Evolutionary conservation across 2,113 vertebrate genomes (phyloP).

Genomic region (Martes martes): DNA sequence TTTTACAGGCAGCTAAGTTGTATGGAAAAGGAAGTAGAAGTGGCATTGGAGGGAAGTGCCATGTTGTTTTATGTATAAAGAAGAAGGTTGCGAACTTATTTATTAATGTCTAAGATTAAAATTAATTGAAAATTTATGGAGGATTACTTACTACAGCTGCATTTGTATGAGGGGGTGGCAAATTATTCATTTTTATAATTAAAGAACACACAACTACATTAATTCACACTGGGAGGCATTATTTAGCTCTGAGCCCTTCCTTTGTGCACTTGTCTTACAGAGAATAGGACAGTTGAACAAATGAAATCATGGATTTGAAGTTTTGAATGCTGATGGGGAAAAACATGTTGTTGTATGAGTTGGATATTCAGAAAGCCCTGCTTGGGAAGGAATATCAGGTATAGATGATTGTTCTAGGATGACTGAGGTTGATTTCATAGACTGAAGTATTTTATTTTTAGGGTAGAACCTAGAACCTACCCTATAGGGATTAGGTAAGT

Average conservation of each 20-base stretch:
- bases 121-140: background rate
- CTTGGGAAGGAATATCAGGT: background rate
- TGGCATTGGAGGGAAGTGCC: background rate
- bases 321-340: background rate
- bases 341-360: background rate
- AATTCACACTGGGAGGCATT: background rate
- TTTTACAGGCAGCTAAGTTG: background rate
- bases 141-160: background rate
- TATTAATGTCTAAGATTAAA: slow-evolving; percentile 8
- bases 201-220: background rate
- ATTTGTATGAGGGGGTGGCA: background rate
- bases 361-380: background rate
- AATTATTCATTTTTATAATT: slow-evolving; percentile 17
- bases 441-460: background rate
- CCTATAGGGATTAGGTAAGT: background rate
- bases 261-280: background rate
- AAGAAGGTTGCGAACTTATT: background rate
- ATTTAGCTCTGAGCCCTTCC: background rate
- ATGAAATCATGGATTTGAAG: background rate
- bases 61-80: background rate
- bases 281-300: background rate
- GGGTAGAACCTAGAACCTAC: background rate
- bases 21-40: background rate
- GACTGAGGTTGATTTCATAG: background rate
- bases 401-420: background rate